Conservation (phyloP, 2,888 invertebrate genomes). For the Colletes collaris region DNA sequence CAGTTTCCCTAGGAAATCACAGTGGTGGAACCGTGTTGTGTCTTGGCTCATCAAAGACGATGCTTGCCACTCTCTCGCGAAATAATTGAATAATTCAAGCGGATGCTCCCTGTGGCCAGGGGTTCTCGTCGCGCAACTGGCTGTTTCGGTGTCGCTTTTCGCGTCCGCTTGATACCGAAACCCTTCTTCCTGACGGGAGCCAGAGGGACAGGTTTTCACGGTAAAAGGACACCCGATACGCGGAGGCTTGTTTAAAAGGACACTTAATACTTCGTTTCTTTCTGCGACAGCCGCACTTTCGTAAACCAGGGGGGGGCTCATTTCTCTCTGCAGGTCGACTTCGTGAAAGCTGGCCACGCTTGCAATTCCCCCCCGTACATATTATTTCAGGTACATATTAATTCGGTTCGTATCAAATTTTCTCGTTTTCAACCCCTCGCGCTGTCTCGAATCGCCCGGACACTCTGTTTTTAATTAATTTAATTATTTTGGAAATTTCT, state of each 20-base stretch:
- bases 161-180: constrained; percentile 54
- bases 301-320: too few species aligned
- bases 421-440: too few species aligned
- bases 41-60: constrained; percentile 44
- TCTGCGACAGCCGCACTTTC: too few species aligned
- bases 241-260: constrained; percentile 49
- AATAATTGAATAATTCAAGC: constrained; percentile 69
- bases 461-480: too few species aligned
- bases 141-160: constrained; percentile 55
- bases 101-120: constrained; percentile 41
- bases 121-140: constrained; percentile 31
- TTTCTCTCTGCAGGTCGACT: too few species aligned
- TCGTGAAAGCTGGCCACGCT: too few species aligned
- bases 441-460: too few species aligned
- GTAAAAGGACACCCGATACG: constrained; percentile 57
- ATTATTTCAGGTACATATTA: too few species aligned
- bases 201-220: constrained; percentile 35
- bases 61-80: constrained; percentile 45
- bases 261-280: constrained; percentile 40
- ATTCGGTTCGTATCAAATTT: too few species aligned
- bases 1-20: too few species aligned
- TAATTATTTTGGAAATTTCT: too few species aligned
- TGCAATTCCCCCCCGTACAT: too few species aligned
- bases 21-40: constrained; percentile 17
- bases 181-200: constrained; percentile 37